Evolutionary conservation across 2,113 vertebrate genomes (phyloP).

Genomic region (Heterotilapia buettikoferi): DNA sequence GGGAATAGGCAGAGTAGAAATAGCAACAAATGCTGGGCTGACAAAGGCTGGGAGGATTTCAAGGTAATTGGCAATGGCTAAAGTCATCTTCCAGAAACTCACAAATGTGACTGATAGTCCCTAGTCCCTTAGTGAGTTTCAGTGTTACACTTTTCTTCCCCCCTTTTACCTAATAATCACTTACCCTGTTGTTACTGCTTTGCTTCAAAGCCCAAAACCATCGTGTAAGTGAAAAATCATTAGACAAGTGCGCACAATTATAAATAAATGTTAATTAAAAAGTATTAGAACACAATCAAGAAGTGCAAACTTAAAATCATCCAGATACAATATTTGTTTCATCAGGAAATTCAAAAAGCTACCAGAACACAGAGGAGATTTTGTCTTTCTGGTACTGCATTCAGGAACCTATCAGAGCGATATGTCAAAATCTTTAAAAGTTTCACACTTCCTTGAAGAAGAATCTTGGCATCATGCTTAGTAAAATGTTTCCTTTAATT

Average conservation of each 20-base stretch:
- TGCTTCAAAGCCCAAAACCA: background rate
- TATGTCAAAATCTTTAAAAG: background rate
- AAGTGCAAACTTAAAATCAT: background rate
- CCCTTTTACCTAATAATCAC: background rate
- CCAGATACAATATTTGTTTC: background rate
- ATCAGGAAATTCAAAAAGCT: background rate
- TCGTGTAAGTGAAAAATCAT: background rate
- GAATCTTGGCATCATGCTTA: background rate
- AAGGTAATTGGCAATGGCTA: slow-evolving; percentile 32
- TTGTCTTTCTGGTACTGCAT: background rate
- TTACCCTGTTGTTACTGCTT: background rate
- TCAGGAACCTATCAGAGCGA: background rate
- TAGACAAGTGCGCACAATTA: background rate
- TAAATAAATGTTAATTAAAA: background rate
- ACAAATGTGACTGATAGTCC: background rate
- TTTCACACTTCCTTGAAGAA: background rate
- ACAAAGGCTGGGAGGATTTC: slow-evolving; percentile 35
- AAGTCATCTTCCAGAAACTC: slow-evolving; percentile 10
- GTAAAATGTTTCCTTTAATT: background rate
- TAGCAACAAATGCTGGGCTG: background rate
- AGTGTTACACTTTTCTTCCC: background rate
- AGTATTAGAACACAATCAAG: background rate
- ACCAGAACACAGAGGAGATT: background rate
- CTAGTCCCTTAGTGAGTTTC: background rate
- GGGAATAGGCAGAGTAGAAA: slow-evolving; percentile 30